Percentiles rank a stretch among this genome's conserved stretches.
These are phyloP conservation scores for Colossoma macropomum DNA, from an alignment of 2,113 vertebrate genomes.

Conservation along the genomic window DNA sequence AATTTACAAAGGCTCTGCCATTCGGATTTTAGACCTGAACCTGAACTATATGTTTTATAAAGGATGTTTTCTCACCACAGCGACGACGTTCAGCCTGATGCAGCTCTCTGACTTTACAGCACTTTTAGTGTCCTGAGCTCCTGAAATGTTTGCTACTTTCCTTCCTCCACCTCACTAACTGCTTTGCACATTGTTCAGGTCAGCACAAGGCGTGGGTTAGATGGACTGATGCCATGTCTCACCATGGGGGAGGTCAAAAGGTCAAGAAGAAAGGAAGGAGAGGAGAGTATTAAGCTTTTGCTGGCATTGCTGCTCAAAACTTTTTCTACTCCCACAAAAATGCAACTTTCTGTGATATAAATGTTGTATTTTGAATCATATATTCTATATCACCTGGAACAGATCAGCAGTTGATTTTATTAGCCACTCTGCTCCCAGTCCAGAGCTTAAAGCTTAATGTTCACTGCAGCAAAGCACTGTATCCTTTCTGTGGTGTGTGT, in stretches of 20 bases:
- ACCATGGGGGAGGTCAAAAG: background rate
- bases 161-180: background rate
- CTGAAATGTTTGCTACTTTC: background rate
- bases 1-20: too few relatives aligned
- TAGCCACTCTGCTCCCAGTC: background rate
- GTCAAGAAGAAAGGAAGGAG: background rate
- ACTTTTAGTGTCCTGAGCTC: background rate
- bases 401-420: background rate
- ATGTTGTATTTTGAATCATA: background rate
- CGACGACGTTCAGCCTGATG: too few relatives aligned
- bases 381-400: constrained; percentile 3
- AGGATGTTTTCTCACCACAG: too few relatives aligned
- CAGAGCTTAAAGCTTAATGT: constrained; percentile 9
- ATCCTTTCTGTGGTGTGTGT: background rate
- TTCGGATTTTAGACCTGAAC: too few relatives aligned
- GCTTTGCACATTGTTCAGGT: background rate
- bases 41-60: too few relatives aligned
- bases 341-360: background rate
- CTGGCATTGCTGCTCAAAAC: background rate
- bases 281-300: background rate
- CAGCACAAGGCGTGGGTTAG: background rate
- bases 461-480: background rate
- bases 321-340: background rate
- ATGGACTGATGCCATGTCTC: background rate
- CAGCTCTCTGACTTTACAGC: background rate